Conservation (phyloP, 2,797 vertebrate species). For the Valencia hispanica region DNA sequence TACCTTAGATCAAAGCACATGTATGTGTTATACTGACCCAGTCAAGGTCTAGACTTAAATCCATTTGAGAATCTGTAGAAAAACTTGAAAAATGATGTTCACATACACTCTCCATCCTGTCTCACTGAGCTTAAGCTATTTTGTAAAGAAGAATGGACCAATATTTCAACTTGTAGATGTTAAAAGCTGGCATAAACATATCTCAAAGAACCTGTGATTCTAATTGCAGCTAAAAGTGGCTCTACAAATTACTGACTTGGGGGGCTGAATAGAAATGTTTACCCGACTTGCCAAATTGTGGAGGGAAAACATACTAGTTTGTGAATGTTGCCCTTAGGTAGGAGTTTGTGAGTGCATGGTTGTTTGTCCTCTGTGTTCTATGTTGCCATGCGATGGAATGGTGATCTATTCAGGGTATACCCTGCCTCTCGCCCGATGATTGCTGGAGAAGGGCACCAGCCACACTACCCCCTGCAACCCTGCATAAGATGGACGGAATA, state of each 20-base stretch:
- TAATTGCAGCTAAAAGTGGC: neutral
- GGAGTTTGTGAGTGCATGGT: too few relatives aligned
- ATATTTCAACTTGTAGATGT: neutral
- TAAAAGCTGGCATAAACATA: neutral
- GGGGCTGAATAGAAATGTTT: neutral
- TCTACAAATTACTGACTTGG: neutral
- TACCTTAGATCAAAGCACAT: neutral
- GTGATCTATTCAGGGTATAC: too few relatives aligned
- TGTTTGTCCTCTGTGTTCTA: too few relatives aligned
- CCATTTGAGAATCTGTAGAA: neutral
- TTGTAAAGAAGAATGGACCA: neutral
- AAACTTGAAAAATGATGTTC: neutral
- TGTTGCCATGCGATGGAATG: too few relatives aligned
- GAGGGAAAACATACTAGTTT: neutral
- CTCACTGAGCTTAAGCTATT: neutral
- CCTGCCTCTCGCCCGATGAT: too few relatives aligned
- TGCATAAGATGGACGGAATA: too few relatives aligned
- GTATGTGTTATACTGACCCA: neutral
- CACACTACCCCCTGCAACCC: too few relatives aligned
- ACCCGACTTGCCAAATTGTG: neutral
- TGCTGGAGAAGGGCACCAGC: too few relatives aligned
- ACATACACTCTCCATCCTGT: neutral
- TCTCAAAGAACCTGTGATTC: neutral
- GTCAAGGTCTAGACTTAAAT: neutral
- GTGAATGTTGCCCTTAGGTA: neutral